A percentile compares a stretch with the other conserved stretches of the same genome.
Conservation (phyloP, 2,888 invertebrate species). For the Drosophila rubida region DNA sequence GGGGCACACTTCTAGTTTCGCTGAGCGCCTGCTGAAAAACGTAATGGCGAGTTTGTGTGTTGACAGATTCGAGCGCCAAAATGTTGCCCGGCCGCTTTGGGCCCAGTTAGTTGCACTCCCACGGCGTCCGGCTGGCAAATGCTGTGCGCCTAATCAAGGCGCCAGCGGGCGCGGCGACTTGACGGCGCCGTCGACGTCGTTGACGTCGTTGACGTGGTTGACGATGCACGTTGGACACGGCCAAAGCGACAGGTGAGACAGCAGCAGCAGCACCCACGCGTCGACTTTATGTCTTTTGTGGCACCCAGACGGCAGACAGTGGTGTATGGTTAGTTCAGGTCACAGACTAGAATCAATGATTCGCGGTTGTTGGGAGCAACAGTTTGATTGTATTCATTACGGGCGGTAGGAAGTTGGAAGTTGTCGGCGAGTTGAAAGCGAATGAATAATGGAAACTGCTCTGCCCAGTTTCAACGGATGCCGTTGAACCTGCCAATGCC, state of each 20-base stretch:
- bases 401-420: constrained; percentile 15
- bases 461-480: constrained; percentile 38
- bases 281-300: constrained; percentile 32
- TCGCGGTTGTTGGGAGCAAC: constrained; percentile 71
- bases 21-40: constrained; percentile 72
- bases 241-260: constrained; percentile 31
- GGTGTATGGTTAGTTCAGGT: constrained; percentile 6
- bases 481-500: constrained; percentile 32
- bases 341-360: constrained; percentile 70
- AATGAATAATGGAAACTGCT: constrained; percentile 41
- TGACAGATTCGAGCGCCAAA: constrained; percentile 71
- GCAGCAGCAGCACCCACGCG: constrained; percentile 22
- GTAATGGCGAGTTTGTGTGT: constrained; percentile 82
- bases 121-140: constrained; percentile 19
- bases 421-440: constrained; percentile 22
- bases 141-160: constrained; percentile 78
- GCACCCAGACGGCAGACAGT: constrained; percentile 13
- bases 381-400: not conserved
- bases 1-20: constrained; percentile 6
- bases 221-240: constrained; percentile 49
- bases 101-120: not conserved
- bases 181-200: constrained; percentile 78
- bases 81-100: constrained; percentile 5
- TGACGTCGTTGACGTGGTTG: not conserved
- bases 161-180: constrained; percentile 78